Evolutionary conservation across 1,140 invertebrate species (phyloP).

Genomic region (Neotoxoptera formosana): DNA sequence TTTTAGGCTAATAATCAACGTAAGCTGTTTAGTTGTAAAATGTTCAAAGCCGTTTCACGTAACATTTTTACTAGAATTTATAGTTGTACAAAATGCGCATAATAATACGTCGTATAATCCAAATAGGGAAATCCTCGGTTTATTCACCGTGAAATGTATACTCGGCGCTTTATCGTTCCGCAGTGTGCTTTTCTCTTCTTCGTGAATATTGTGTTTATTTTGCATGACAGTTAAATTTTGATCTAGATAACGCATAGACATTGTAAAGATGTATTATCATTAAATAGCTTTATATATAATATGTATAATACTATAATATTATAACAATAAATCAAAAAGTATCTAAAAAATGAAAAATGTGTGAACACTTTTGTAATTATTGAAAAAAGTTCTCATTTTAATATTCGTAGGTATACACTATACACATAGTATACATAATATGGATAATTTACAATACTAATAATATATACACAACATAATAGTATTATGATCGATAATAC

Average conservation of each 20-base stretch:
- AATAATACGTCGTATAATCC: constrained; percentile 15
- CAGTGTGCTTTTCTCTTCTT: constrained; percentile 10
- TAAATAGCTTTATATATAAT: not conserved
- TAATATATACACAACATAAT: not conserved
- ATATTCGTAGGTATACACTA: not conserved
- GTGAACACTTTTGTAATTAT: not conserved
- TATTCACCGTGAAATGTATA: constrained; percentile 42
- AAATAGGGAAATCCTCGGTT: constrained; percentile 29
- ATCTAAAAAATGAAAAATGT: not conserved
- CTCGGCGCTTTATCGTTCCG: constrained; percentile 33
- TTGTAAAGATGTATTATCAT: not conserved
- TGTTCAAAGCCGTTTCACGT: constrained; percentile 2
- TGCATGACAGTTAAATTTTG: not conserved
- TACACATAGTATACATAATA: no score
- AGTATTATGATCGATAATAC: not conserved
- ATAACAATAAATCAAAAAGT: not conserved
- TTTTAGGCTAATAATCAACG: not conserved
- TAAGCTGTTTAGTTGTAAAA: not conserved
- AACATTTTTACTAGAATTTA: not conserved
- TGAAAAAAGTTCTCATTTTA: not conserved
- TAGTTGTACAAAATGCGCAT: not conserved
- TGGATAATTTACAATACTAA: not conserved
- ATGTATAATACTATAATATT: not conserved
- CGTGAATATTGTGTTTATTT: constrained; percentile 7
- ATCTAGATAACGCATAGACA: not conserved